phyloP scores from a whole-genome alignment of 2,888 invertebrate genomes.

The Unio delphinus region DNA sequence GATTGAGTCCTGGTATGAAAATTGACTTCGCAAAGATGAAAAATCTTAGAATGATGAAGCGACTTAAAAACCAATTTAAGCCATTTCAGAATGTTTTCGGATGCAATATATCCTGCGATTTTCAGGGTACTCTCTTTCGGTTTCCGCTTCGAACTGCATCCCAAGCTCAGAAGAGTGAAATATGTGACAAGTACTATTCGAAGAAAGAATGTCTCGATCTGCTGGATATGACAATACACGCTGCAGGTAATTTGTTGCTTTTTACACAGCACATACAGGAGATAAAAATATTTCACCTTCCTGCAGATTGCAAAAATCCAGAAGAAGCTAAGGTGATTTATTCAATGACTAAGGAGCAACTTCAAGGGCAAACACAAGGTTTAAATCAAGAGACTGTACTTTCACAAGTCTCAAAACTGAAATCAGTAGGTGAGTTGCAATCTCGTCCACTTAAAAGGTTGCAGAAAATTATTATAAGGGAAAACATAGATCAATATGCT shows the following conservation, averaged over 20 bases:
- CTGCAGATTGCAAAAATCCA: slow-evolving; percentile 5
- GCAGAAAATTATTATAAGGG: too few species aligned
- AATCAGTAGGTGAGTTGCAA: too few species aligned
- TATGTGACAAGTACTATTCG: slow-evolving; percentile 50
- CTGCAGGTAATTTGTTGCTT: slow-evolving; percentile 58
- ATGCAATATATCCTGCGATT: slow-evolving; percentile 28
- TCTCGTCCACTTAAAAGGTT: too few species aligned
- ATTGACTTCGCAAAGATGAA: slow-evolving; percentile 24
- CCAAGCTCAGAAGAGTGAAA: slow-evolving; percentile 59
- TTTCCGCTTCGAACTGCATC: slow-evolving; percentile 61
- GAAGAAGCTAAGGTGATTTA: background rate
- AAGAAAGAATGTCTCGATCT: slow-evolving; percentile 48
- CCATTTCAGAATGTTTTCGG: slow-evolving; percentile 58
- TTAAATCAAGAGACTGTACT: background rate
- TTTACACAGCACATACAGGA: slow-evolving; percentile 63
- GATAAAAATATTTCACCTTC: slow-evolving; percentile 55
- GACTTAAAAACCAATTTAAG: slow-evolving; percentile 57
- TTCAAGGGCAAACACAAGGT: too few species aligned
- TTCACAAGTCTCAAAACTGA: background rate
- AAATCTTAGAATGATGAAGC: slow-evolving; percentile 35
- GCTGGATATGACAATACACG: slow-evolving; percentile 47
- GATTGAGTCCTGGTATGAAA: slow-evolving; percentile 35
- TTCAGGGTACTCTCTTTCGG: slow-evolving; percentile 61
- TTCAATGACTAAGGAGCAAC: background rate
- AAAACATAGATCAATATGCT: too few species aligned